A percentile compares a stretch with the other conserved stretches of the same genome.
phyloP scores from a whole-genome alignment of 2,888 invertebrate species.

The Lasiommata megera region DNA sequence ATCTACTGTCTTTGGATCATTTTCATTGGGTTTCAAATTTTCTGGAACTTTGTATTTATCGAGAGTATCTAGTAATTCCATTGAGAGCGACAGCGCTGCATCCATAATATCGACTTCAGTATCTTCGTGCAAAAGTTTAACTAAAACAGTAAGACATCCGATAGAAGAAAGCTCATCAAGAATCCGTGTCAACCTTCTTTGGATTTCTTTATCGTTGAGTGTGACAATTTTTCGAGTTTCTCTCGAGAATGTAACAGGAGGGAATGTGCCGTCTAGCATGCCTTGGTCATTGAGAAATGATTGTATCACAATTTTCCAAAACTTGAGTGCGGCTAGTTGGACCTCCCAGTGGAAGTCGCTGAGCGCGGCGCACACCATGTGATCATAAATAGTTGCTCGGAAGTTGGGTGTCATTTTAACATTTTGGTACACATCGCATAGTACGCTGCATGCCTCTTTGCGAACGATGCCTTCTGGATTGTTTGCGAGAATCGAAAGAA shows the following conservation, averaged over 20 bases:
- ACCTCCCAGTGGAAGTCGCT: slow-evolving; percentile 92
- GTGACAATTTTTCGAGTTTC: slow-evolving; percentile 89
- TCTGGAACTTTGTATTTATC: slow-evolving; percentile 78
- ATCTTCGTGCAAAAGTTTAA: slow-evolving; percentile 84
- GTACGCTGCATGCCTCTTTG: slow-evolving; percentile 85
- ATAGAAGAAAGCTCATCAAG: slow-evolving; percentile 84
- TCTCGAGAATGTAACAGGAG: slow-evolving; percentile 89
- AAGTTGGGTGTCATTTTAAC: slow-evolving; percentile 80
- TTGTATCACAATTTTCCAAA: slow-evolving; percentile 86
- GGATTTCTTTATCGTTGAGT: slow-evolving; percentile 85
- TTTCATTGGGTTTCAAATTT: slow-evolving; percentile 45
- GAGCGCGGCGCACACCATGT: slow-evolving; percentile 84
- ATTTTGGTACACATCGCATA: slow-evolving; percentile 85
- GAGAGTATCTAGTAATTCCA: slow-evolving; percentile 76
- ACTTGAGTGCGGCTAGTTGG: slow-evolving; percentile 85
- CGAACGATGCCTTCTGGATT: slow-evolving; percentile 90
- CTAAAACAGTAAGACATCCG: slow-evolving; percentile 86
- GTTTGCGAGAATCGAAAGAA: slow-evolving; percentile 81
- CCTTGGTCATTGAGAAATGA: slow-evolving; percentile 87
- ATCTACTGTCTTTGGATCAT: slow-evolving; percentile 46
- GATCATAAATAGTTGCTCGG: slow-evolving; percentile 80
- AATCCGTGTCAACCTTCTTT: slow-evolving; percentile 83
- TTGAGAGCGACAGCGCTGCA: slow-evolving; percentile 78
- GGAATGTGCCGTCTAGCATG: slow-evolving; percentile 91
- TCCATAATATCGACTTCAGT: slow-evolving; percentile 87